Conservation (phyloP, 2,888 invertebrate species). For the Sicus ferrugineus region DNA sequence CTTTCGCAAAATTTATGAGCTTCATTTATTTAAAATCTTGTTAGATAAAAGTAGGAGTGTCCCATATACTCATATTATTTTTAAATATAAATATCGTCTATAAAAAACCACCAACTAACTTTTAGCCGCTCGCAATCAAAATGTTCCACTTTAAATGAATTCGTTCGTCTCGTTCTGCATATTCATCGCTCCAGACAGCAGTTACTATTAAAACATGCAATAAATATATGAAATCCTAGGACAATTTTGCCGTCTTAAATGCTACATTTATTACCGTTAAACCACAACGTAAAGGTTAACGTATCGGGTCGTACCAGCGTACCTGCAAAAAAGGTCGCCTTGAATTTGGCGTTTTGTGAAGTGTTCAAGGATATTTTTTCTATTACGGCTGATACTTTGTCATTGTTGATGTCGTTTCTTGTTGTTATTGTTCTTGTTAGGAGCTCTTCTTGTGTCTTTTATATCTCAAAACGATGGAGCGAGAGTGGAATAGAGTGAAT, state of each 20-base stretch:
- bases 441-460: conserved; percentile 14
- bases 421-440: no score
- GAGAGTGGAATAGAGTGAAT: no score
- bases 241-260: neutral
- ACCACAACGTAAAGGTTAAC: neutral
- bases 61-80: no score
- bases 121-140: no score
- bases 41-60: no score
- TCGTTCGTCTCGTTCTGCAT: neutral
- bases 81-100: no score
- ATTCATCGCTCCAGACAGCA: neutral
- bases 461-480: conserved; percentile 7
- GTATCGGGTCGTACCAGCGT: neutral
- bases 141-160: no score
- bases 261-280: neutral
- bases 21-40: no score
- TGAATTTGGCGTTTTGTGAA: conserved; percentile 39
- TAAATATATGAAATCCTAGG: neutral
- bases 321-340: neutral
- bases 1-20: no score
- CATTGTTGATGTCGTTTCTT: no score
- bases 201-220: neutral
- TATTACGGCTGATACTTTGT: no score
- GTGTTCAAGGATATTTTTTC: conserved; percentile 20
- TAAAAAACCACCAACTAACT: no score